A percentile compares a stretch with the other conserved stretches of the same genome.
These are phyloP conservation scores for Hylia prasina DNA, from an alignment of 2,113 vertebrate genomes.

Conservation along the genomic window DNA sequence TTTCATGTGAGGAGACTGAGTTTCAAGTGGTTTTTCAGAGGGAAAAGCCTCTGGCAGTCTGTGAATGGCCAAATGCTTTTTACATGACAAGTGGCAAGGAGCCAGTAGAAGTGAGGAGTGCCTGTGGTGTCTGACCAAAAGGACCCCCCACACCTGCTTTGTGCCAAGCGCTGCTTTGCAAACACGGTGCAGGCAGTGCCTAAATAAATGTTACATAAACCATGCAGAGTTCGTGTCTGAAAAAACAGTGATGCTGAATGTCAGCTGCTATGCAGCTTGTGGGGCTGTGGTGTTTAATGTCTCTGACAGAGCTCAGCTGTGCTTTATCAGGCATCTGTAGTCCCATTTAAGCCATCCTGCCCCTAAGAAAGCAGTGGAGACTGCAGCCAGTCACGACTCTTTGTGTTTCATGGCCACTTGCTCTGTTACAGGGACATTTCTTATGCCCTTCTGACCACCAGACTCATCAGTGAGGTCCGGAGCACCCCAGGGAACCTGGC, in stretches of 20 bases:
- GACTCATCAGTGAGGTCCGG: background rate
- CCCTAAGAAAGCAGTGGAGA: background rate
- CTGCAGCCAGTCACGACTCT: background rate
- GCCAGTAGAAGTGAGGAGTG: background rate
- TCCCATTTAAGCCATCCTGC: background rate
- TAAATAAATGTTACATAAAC: background rate
- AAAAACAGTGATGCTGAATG: background rate
- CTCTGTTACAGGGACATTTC: background rate
- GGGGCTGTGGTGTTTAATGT: background rate
- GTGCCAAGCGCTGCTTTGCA: background rate
- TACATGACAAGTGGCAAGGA: background rate
- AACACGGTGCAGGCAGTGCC: background rate
- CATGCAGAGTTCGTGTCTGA: background rate
- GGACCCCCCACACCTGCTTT: fast-evolving
- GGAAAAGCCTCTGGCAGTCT: background rate
- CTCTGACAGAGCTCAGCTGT: background rate
- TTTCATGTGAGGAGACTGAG: background rate
- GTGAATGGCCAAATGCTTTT: background rate
- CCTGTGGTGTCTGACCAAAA: background rate
- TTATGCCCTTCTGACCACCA: background rate
- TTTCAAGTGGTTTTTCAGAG: background rate
- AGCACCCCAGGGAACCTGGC: background rate
- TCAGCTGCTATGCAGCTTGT: background rate
- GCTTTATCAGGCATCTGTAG: background rate
- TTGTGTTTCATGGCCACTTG: background rate